A percentile compares a stretch with the other conserved stretches of the same genome.
phyloP scores from a whole-genome alignment of 37 sponge, comb jelly and placozoan genomes.

The Haliclona indistincta region DNA sequence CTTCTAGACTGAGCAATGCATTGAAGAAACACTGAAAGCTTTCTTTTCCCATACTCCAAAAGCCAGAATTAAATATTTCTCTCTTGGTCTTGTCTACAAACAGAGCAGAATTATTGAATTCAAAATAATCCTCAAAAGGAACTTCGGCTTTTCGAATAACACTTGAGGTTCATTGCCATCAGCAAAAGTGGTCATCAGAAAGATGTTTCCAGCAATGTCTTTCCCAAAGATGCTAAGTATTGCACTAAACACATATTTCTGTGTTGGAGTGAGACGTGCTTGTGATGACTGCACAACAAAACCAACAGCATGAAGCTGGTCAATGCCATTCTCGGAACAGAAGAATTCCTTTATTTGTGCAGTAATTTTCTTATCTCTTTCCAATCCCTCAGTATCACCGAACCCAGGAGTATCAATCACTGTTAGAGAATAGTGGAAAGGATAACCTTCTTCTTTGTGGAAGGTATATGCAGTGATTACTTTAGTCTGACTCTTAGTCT shows the following conservation, averaged over 20 bases:
- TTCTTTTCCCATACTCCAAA: slow-evolving; percentile 71
- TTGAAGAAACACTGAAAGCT: slow-evolving; percentile 61
- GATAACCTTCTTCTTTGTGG: slow-evolving; percentile 14
- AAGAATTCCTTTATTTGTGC: slow-evolving; percentile 62
- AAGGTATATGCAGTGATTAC: slow-evolving; percentile 70
- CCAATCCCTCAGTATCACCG: slow-evolving; percentile 66
- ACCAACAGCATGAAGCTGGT: slow-evolving; percentile 57
- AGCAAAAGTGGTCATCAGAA: too few relatives aligned
- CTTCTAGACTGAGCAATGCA: neutral
- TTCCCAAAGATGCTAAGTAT: slow-evolving; percentile 65
- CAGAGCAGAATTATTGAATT: slow-evolving; percentile 77
- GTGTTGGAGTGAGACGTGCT: slow-evolving; percentile 59
- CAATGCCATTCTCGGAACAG: slow-evolving; percentile 34
- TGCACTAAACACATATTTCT: slow-evolving; percentile 67
- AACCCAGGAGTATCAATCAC: slow-evolving; percentile 82
- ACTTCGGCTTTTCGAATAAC: slow-evolving; percentile 53
- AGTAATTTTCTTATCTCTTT: slow-evolving; percentile 40
- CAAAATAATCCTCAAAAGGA: slow-evolving; percentile 33
- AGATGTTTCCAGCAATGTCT: slow-evolving; percentile 37
- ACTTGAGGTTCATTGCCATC: too few relatives aligned
- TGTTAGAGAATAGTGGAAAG: slow-evolving; percentile 42
- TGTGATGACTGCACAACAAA: slow-evolving; percentile 68
- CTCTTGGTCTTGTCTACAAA: slow-evolving; percentile 1
- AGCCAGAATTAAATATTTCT: neutral
- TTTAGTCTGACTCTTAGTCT: slow-evolving; percentile 53